Conservation (phyloP, 2,113 vertebrate species). For the Scalopus aquaticus region DNA sequence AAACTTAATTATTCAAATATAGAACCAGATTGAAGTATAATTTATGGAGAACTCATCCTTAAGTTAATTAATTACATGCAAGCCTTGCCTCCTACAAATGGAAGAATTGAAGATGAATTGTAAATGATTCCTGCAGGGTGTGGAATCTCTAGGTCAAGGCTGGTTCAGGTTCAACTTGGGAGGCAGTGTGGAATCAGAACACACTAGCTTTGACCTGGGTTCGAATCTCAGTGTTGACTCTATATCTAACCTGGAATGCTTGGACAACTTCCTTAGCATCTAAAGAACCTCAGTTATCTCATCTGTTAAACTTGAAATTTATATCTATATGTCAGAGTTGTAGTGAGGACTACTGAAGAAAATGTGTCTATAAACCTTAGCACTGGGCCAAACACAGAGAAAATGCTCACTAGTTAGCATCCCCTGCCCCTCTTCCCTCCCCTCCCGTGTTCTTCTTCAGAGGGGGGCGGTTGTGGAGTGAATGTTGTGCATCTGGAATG, state of each 20-base stretch:
- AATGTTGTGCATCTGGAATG: too few species aligned
- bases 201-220: background rate
- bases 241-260: background rate
- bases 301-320: background rate
- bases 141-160: background rate
- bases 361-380: too few species aligned
- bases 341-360: background rate
- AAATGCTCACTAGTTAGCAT: background rate
- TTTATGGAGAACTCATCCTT: conserved; percentile 78
- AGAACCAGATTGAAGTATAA: conserved; percentile 68
- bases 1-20: conserved; percentile 86
- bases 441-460: background rate
- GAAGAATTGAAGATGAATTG: conserved; percentile 40
- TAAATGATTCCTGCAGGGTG: background rate
- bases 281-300: background rate
- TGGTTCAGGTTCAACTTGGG: background rate
- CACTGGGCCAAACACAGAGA: background rate
- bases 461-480: too few species aligned
- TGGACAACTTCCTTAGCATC: background rate
- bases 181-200: background rate
- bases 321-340: background rate
- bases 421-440: background rate
- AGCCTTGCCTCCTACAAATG: conserved; percentile 65
- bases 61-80: conserved; percentile 83
- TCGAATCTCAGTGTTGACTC: background rate